Conservation (phyloP, 1,140 invertebrate genomes). For the Thaumetopoea pityocampa region DNA sequence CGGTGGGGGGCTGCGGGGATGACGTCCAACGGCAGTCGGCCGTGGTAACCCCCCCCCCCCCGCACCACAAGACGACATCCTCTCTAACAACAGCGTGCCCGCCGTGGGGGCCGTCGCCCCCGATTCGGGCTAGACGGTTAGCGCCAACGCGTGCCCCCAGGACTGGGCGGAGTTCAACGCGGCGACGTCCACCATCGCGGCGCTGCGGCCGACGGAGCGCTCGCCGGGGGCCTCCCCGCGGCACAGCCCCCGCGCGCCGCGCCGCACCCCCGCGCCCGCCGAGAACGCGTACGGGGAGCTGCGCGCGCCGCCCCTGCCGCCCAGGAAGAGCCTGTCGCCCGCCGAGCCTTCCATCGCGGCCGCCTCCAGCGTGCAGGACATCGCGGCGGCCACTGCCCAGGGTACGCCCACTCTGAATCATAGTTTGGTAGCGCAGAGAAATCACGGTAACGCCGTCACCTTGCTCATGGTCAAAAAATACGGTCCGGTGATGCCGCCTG, state of each 20-base stretch:
- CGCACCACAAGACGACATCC: too few relatives aligned
- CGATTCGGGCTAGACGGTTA: too few relatives aligned
- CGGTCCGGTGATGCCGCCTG: too few relatives aligned
- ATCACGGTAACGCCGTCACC: too few relatives aligned
- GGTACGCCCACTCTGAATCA: conserved; percentile 22
- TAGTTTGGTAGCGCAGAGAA: too few relatives aligned
- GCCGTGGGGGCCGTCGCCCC: too few relatives aligned
- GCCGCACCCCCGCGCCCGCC: conserved; percentile 30
- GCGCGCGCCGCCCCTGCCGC: conserved; percentile 63
- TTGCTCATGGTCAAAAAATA: too few relatives aligned
- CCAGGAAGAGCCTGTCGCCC: conserved; percentile 64
- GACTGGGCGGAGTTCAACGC: conserved; percentile 79
- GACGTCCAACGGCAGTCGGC: too few relatives aligned
- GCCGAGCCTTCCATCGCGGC: conserved; percentile 44
- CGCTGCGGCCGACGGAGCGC: conserved; percentile 56
- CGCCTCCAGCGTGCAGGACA: conserved; percentile 55
- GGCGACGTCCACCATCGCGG: conserved; percentile 77
- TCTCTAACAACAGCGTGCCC: too few relatives aligned
- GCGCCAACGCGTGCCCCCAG: conserved; percentile 51
- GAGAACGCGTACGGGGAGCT: conserved; percentile 72
- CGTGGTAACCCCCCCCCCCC: too few relatives aligned
- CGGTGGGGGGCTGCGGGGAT: too few relatives aligned
- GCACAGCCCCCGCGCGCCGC: conserved; percentile 51
- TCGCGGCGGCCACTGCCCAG: conserved; percentile 38
- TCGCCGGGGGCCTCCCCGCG: conserved; percentile 56